A percentile compares a stretch with the other conserved stretches of the same genome.
Evolutionary conservation across 2,888 invertebrate genomes (phyloP).

Genomic region (Oxytorus armatus): DNA sequence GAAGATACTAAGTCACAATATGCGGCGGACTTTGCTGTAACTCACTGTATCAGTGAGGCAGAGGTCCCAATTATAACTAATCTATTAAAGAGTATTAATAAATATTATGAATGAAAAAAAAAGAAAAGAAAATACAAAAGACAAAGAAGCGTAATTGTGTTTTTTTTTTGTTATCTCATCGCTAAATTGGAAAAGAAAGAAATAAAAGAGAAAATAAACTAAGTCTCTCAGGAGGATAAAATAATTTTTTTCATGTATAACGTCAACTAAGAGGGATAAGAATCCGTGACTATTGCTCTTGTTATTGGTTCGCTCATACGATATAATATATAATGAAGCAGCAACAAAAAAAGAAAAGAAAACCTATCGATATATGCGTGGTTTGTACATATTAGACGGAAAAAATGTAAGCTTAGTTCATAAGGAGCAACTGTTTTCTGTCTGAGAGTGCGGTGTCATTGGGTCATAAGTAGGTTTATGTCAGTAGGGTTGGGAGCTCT

Average conservation of each 20-base stretch:
- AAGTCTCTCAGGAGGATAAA: conserved; percentile 34
- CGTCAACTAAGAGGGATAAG: conserved; percentile 59
- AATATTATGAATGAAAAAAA: conserved; percentile 70
- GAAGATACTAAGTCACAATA: conserved; percentile 77
- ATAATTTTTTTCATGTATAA: conserved; percentile 19
- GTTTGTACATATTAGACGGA: conserved; percentile 78
- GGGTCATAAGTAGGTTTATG: conserved; percentile 67
- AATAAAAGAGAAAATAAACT: conserved; percentile 52
- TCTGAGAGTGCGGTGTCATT: conserved; percentile 71
- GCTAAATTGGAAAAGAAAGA: conserved; percentile 41
- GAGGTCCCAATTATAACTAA: conserved; percentile 76
- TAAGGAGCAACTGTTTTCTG: conserved; percentile 70
- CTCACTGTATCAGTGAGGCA: conserved; percentile 84
- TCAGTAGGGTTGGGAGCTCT: conserved; percentile 47
- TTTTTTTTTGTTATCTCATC: conserved; percentile 57
- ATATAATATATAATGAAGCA: conserved; percentile 65
- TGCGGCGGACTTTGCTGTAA: conserved; percentile 73
- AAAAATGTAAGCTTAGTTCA: conserved; percentile 68
- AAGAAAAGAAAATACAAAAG: conserved; percentile 68
- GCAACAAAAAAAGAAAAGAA: conserved; percentile 17
- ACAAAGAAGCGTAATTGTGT: too few species aligned
- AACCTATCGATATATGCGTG: conserved; percentile 70
- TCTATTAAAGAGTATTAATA: conserved; percentile 81
- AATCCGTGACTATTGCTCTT: conserved; percentile 69
- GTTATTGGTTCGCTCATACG: conserved; percentile 76